Percentiles rank a stretch among this genome's conserved stretches.
Evolutionary conservation across 1,140 invertebrate genomes (phyloP).

Genomic region (Orius laevigatus): DNA sequence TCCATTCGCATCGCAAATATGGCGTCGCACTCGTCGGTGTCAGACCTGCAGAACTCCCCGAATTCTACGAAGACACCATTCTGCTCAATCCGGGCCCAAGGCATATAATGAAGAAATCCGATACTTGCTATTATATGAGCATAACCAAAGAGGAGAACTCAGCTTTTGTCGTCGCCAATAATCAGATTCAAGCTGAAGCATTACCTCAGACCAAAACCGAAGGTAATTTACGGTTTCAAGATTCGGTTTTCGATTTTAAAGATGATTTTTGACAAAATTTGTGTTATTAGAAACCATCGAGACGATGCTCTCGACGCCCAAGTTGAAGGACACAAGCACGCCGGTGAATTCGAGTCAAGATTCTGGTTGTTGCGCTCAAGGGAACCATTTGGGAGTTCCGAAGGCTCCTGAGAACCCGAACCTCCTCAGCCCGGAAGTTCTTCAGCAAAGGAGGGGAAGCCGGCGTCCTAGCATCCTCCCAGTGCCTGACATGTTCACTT

Average conservation of each 20-base stretch:
- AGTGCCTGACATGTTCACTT: slow-evolving; percentile 74
- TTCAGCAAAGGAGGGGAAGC: slow-evolving; percentile 60
- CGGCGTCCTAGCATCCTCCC: slow-evolving; percentile 69
- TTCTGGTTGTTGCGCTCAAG: slow-evolving; percentile 22
- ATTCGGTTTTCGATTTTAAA: background rate
- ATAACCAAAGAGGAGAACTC: slow-evolving; percentile 95
- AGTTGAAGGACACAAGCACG: background rate
- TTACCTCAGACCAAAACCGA: slow-evolving; percentile 18
- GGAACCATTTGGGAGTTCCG: slow-evolving; percentile 63
- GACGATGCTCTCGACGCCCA: slow-evolving; percentile 9
- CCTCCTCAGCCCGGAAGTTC: slow-evolving; percentile 55
- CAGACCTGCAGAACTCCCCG: slow-evolving; percentile 73
- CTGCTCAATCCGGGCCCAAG: slow-evolving; percentile 92
- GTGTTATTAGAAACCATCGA: slow-evolving; percentile 13
- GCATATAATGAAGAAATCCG: slow-evolving; percentile 94
- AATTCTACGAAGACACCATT: slow-evolving; percentile 87
- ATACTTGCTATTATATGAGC: slow-evolving; percentile 97
- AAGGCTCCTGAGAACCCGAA: slow-evolving; percentile 54
- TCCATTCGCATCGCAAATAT: slow-evolving; percentile 95
- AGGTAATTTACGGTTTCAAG: too few relatives aligned
- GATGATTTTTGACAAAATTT: background rate
- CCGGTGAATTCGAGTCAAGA: slow-evolving; percentile 23
- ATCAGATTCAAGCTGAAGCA: slow-evolving; percentile 26
- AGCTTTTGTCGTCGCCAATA: slow-evolving; percentile 72
- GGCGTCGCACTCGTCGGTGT: slow-evolving; percentile 92